These are phyloP conservation scores for Pachycephus smyrnensis DNA, from an alignment of 2,888 invertebrate genomes.

Conservation along the genomic window DNA sequence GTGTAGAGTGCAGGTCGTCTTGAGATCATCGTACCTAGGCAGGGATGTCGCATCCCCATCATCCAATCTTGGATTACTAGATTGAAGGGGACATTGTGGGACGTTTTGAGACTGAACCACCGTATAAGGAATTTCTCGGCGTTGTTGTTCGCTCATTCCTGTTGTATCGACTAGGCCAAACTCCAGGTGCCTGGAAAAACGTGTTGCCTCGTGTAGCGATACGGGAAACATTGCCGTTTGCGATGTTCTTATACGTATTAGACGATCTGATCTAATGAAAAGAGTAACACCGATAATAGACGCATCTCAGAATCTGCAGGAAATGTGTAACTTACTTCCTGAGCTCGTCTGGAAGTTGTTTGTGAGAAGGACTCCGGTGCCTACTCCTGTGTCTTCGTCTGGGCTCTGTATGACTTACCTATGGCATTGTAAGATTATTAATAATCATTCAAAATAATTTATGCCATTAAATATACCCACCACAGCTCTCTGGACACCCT, in stretches of 20 bases:
- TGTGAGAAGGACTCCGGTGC: constrained; percentile 64
- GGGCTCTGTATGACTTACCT: constrained; percentile 58
- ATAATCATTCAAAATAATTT: not conserved
- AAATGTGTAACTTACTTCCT: constrained; percentile 54
- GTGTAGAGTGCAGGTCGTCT: constrained; percentile 62
- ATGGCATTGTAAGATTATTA: constrained; percentile 6
- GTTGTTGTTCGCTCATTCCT: constrained; percentile 89
- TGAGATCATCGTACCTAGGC: constrained; percentile 67
- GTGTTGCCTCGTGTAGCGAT: constrained; percentile 52
- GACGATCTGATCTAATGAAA: not conserved
- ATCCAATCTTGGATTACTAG: constrained; percentile 58
- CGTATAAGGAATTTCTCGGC: constrained; percentile 89
- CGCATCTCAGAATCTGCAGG: not conserved
- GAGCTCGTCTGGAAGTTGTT: constrained; percentile 63
- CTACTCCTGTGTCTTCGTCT: constrained; percentile 61
- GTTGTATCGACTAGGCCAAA: constrained; percentile 89
- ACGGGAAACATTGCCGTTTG: constrained; percentile 50
- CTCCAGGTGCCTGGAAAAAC: constrained; percentile 81
- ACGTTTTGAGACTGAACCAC: constrained; percentile 80
- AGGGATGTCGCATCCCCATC: constrained; percentile 49
- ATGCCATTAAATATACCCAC: constrained; percentile 43
- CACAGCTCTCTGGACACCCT: constrained; percentile 66
- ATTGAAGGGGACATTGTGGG: constrained; percentile 64
- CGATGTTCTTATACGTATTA: not conserved
- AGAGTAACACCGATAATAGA: not conserved